These are phyloP conservation scores for Vanessa tameamea DNA, from an alignment of 1,140 invertebrate species.

Conservation along the genomic window DNA sequence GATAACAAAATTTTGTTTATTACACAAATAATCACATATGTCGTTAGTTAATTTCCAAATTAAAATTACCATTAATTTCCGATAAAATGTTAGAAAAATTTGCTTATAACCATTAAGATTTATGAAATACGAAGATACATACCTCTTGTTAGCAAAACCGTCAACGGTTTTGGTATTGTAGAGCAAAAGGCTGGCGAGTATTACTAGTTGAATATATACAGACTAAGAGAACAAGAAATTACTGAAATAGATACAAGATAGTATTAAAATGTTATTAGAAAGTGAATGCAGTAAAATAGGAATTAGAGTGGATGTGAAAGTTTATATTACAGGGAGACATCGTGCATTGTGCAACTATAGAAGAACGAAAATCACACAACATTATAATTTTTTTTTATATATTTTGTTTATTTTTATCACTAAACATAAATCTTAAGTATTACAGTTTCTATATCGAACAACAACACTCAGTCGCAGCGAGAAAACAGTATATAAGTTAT, in stretches of 20 bases:
- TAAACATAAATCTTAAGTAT: conserved; percentile 80
- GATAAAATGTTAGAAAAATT: neutral
- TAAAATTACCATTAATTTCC: neutral
- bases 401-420: conserved; percentile 79
- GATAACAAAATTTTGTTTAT: neutral
- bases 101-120: neutral
- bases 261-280: conserved; percentile 72
- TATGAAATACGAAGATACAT: conserved; percentile 22
- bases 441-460: conserved; percentile 78
- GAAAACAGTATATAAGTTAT: conserved; percentile 75
- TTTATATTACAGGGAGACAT: conserved; percentile 59
- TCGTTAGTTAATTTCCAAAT: neutral
- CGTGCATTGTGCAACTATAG: conserved; percentile 65
- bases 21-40: no score
- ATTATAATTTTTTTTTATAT: conserved; percentile 62
- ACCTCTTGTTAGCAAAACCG: conserved; percentile 29
- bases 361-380: conserved; percentile 65
- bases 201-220: conserved; percentile 47
- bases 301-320: conserved; percentile 65
- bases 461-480: conserved; percentile 77
- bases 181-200: conserved; percentile 39
- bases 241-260: conserved; percentile 60
- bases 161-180: conserved; percentile 26
- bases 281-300: conserved; percentile 66
- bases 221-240: conserved; percentile 54